Base-by-base conservation (phyloP, 2,888 invertebrate species). In the Tetranychus truncatus region DNA sequence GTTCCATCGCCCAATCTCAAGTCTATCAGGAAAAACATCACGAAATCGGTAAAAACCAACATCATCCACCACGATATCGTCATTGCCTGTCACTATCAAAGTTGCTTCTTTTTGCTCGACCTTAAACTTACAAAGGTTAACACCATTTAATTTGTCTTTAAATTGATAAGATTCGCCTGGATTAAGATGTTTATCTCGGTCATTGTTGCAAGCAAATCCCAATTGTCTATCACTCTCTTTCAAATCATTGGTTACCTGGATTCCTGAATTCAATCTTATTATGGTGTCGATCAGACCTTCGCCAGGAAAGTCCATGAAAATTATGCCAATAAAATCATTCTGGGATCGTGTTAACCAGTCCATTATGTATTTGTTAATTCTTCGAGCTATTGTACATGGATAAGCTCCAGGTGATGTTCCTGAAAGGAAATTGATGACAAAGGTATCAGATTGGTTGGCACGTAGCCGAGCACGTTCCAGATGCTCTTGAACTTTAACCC, bases 271-370 rank as follows among this genome's bases (percentile, higher is more conserved):
- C 66, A 76, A n/a, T 9, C 66, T 45, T 21, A 76, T 74, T 18
- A 76, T 76, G 0, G 74, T 45, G 6, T 44, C 21, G 20, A 76
- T 74, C 7, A 76, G 69, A n/a, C 21, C 74, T 65, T 73, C 73
- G 1, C 76, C 76, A n/a, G 76, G 76, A 74, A 76, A 76, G 66
- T 76, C 76, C 20, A 34, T 66, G 45, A 24, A 74, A 15, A 76
- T n/a, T 18, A 76, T 76, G 8, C 74, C 76, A 44, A 76, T 74
- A 18, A 20, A 76, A 8, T 69, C n/a, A 20, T 46, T 20, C 18
- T 15, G 67, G n/a, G 71, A 46, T 15, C 20, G 21, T 21, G n/a
- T 6, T 8, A 76, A n/a, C 21, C 45, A 66, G 11, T 74, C 44
- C 21, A 45, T 44, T 15, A 74, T 69, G 9, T 74, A 71, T 55